phyloP scores from a whole-genome alignment of 2,888 invertebrate genomes.

The Trissoscelio sp. region DNA sequence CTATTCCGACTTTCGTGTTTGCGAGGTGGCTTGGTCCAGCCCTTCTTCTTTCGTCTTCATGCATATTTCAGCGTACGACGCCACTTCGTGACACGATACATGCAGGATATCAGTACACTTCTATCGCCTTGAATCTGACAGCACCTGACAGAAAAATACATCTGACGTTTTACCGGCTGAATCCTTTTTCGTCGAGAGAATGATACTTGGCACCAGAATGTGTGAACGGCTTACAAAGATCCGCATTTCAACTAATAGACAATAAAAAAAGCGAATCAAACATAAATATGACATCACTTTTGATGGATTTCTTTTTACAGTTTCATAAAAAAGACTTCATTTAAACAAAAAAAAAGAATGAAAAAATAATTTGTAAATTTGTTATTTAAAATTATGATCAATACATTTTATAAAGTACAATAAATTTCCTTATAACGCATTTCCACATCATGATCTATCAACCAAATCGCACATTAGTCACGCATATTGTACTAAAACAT shows the following conservation, averaged over 20 bases:
- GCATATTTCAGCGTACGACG: conserved; percentile 64
- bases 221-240: conserved; percentile 36
- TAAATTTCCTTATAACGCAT: no score
- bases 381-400: no score
- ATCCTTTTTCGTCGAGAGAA: conserved; percentile 47
- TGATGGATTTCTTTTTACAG: no score
- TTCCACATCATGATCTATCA: no score
- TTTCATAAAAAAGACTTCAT: no score
- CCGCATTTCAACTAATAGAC: conserved; percentile 38
- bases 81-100: conserved; percentile 61
- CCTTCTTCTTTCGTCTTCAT: conserved; percentile 63
- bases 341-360: no score
- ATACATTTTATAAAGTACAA: no score
- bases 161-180: conserved; percentile 53
- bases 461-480: neutral
- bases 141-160: conserved; percentile 53
- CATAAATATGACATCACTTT: no score
- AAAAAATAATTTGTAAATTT: no score
- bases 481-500: neutral
- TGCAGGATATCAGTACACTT: conserved; percentile 59
- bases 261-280: neutral
- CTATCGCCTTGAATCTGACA: conserved; percentile 61
- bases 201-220: conserved; percentile 47
- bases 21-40: conserved; percentile 50
- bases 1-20: conserved; percentile 50